Percentiles rank a stretch among this genome's conserved stretches.
Conservation (phyloP, 1,140 invertebrate genomes). For the Papilio xuthus region DNA sequence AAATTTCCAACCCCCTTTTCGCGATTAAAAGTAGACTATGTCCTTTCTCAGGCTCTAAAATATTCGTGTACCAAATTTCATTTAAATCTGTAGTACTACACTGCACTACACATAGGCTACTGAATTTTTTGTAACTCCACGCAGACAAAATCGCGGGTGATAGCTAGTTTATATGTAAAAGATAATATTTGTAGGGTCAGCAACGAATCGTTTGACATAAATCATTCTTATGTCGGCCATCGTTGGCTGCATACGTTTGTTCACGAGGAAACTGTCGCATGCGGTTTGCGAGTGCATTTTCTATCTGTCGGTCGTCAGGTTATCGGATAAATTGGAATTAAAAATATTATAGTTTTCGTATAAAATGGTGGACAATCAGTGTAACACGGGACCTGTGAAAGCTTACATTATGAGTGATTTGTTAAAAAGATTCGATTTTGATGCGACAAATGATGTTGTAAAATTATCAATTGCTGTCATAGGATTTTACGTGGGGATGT, state of each 20-base stretch:
- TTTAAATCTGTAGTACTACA: too few species aligned
- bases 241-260: conserved; percentile 51
- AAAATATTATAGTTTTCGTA: conserved; percentile 44
- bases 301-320: conserved; percentile 58
- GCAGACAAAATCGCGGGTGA: too few species aligned
- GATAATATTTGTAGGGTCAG: conserved; percentile 57
- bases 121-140: too few species aligned
- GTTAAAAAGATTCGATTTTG: conserved; percentile 69
- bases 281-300: conserved; percentile 49
- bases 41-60: too few species aligned
- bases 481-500: conserved; percentile 71
- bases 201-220: conserved; percentile 42
- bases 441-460: conserved; percentile 68
- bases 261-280: conserved; percentile 49
- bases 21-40: too few species aligned
- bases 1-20: too few species aligned
- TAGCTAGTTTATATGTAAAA: conserved; percentile 28
- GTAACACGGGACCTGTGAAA: conserved; percentile 66
- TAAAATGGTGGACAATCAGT: conserved; percentile 72
- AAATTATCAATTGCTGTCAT: conserved; percentile 64
- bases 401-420: conserved; percentile 77
- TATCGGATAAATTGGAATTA: conserved; percentile 59
- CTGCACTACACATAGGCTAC: too few species aligned
- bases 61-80: too few species aligned
- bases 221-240: conserved; percentile 38